Evolutionary conservation across 2,888 invertebrate species (phyloP).

Genomic region (Dryococelus australis): DNA sequence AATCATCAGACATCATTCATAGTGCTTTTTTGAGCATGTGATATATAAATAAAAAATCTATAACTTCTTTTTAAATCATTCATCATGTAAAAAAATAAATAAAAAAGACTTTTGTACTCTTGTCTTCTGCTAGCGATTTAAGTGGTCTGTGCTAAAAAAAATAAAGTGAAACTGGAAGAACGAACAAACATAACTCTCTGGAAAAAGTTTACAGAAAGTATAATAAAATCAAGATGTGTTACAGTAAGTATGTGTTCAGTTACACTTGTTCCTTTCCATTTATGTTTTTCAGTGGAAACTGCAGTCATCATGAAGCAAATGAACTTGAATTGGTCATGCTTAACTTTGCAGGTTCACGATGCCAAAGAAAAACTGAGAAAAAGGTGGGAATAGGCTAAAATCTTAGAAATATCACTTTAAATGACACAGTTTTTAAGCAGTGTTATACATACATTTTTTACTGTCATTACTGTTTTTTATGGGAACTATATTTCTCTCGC

Average conservation of each 20-base stretch:
- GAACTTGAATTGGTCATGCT: no score
- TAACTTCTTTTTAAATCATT: constrained; percentile 30
- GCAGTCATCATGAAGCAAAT: no score
- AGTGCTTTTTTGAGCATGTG: constrained; percentile 46
- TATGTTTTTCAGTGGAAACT: background rate
- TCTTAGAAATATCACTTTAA: no score
- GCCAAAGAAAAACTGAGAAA: no score
- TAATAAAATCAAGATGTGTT: constrained; percentile 25
- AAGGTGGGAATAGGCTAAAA: no score
- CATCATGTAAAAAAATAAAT: background rate
- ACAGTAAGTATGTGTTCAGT: constrained; percentile 24
- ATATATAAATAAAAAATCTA: constrained; percentile 39
- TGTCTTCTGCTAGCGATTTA: constrained; percentile 25
- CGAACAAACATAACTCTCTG: constrained; percentile 16
- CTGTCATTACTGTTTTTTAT: no score
- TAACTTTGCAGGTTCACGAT: no score
- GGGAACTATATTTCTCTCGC: no score
- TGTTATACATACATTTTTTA: no score
- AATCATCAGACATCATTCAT: constrained; percentile 40
- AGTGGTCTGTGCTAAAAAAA: constrained; percentile 10
- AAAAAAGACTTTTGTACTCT: constrained; percentile 29
- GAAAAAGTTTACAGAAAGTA: constrained; percentile 20
- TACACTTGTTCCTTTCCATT: background rate
- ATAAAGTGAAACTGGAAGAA: background rate
- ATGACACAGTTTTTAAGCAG: no score